Evolutionary conservation across 1,140 invertebrate genomes (phyloP).

Genomic region (Drosophila orena): DNA sequence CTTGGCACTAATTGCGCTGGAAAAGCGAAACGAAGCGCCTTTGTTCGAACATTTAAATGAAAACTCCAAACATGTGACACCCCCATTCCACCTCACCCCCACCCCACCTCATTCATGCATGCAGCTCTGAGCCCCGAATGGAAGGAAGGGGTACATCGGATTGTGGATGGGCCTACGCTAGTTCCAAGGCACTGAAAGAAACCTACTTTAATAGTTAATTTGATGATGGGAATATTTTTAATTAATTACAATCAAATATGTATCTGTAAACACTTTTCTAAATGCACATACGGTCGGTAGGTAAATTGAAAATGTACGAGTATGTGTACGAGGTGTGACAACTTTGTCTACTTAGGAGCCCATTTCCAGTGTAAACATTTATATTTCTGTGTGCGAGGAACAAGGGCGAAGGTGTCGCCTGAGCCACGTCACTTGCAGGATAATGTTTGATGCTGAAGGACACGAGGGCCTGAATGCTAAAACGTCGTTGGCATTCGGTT

Average conservation of each 20-base stretch:
- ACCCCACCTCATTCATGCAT: conserved; percentile 52
- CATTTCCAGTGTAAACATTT: neutral
- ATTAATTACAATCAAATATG: too few relatives aligned
- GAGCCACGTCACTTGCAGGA: conserved; percentile 33
- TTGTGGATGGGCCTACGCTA: conserved; percentile 12
- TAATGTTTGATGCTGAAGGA: conserved; percentile 54
- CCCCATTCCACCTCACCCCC: too few relatives aligned
- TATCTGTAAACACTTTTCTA: too few relatives aligned
- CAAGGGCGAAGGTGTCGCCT: conserved; percentile 31
- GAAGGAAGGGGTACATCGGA: conserved; percentile 16
- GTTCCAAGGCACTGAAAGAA: neutral
- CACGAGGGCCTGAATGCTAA: conserved; percentile 62
- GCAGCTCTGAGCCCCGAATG: conserved; percentile 17
- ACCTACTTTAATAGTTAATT: too few relatives aligned
- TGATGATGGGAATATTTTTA: too few relatives aligned
- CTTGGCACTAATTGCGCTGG: conserved; percentile 51
- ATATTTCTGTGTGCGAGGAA: conserved; percentile 16
- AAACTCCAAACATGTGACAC: conserved; percentile 55
- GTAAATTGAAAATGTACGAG: too few relatives aligned
- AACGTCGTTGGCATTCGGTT: conserved; percentile 74
- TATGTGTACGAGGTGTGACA: too few relatives aligned
- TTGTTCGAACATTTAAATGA: conserved; percentile 48
- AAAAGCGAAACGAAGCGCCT: conserved; percentile 27
- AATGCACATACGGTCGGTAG: too few relatives aligned
- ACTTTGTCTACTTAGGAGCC: neutral